Evolutionary conservation across 2,888 invertebrate genomes (phyloP), one percentile per base, ranked within the genome.

Genomic region (Cryptocephalus primarius): DNA sequence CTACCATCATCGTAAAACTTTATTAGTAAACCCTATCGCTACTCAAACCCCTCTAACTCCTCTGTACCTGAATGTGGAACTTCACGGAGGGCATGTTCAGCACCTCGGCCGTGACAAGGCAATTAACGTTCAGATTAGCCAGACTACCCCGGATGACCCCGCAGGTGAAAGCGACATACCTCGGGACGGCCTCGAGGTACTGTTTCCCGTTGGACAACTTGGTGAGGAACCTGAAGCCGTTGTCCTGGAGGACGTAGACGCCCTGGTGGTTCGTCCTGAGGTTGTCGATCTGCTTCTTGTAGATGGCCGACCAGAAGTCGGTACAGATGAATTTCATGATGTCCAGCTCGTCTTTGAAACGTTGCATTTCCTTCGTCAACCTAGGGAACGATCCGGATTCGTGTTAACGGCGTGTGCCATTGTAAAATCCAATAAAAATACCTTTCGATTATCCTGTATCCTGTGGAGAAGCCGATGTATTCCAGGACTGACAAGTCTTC

Each of bases 291-390:
- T 96, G 97, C 68, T 97, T 99, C 62, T 94, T 95, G 68, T 94
- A 97, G 33, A 97, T 81, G 36, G 89, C 83, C n/a, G 88, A 86
- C 99, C 99, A 99, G 66, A 97, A 95, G 65, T 99, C 99, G 46
- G 97, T 99, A 67, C 99, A 99, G 45, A 99, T 89, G 61, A 96
- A 97, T 70, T 99, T 99, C 78, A 99, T 90, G 32, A 90, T 91
- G 62, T 99, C 97, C 45, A 99, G 69, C 70, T 99, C 99, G 72
- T 96, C 95, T 71, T 94, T 93, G 64, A 97, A 95, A 42, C 96
- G 76, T 1, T 89, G 82, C 77, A 87, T 87, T 67, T 97, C 96
- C 63, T 89, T 82, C 0, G 95, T 94, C 44, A 94, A 72, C 54
- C 81, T 80, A 59, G 31, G 67, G n/a, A n/a, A n/a, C n/a, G n/a